Evolutionary conservation across 92 coral and sea anemone genomes (phyloP).

Genomic region (Phenganax subtilis): DNA sequence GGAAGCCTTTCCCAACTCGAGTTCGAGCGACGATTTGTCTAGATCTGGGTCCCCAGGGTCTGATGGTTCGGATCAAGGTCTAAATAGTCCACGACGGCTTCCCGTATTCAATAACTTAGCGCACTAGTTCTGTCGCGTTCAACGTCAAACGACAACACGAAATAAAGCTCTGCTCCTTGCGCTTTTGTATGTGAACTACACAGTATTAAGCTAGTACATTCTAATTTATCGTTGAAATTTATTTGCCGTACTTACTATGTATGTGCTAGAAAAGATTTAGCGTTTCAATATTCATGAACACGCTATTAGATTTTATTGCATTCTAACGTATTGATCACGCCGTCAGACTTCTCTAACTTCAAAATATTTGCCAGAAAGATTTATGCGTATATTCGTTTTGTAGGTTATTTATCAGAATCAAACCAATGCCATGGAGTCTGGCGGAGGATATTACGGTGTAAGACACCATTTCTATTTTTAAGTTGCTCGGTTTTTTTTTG

Average conservation of each 20-base stretch:
- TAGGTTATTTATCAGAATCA: conserved; percentile 43
- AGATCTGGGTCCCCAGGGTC: conserved; percentile 81
- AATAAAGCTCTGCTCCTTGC: conserved; percentile 1
- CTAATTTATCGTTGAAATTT: conserved; percentile 40
- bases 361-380: conserved; percentile 24
- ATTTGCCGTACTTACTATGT: conserved; percentile 34
- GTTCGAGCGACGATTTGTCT: conserved; percentile 65
- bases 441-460: conserved; percentile 35
- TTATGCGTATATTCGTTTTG: conserved; percentile 38
- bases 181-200: conserved; percentile 16
- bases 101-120: conserved; percentile 90
- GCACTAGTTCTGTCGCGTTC: conserved; percentile 22
- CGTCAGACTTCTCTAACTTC: conserved; percentile 17
- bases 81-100: conserved; percentile 70
- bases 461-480: conserved; percentile 37
- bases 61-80: conserved; percentile 47
- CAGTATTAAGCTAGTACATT: conserved; percentile 34
- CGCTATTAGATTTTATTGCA: conserved; percentile 9
- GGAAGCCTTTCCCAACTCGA: conserved; percentile 39
- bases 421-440: conserved; percentile 30
- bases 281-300: conserved; percentile 6
- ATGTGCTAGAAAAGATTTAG: conserved; percentile 8
- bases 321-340: conserved; percentile 24
- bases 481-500: conserved; percentile 19
- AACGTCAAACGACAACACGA: conserved; percentile 9